These are phyloP conservation scores for Epinotia brunnichana DNA, from an alignment of 2,888 invertebrate species.

Conservation along the genomic window DNA sequence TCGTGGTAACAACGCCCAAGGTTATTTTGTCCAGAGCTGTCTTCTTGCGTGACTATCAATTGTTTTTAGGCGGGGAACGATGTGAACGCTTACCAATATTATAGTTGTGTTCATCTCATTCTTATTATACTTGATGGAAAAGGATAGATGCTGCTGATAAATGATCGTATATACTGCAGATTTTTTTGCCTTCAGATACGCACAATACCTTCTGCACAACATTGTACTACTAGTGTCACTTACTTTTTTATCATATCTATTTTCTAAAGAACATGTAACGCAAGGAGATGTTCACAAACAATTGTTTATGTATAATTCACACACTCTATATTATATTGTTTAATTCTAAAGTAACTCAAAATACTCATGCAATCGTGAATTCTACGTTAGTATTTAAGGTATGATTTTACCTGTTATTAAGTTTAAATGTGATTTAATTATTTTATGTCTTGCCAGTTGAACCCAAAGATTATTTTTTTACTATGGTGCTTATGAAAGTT, in stretches of 20 bases:
- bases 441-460: conserved; percentile 70
- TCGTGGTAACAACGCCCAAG: background rate
- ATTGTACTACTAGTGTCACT: background rate
- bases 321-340: conserved; percentile 12
- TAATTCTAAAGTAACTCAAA: conserved; percentile 49
- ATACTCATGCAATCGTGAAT: conserved; percentile 61
- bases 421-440: conserved; percentile 61
- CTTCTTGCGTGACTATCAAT: background rate
- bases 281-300: background rate
- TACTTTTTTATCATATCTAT: background rate
- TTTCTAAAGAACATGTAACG: background rate
- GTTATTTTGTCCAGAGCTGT: background rate
- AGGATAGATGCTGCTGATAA: background rate
- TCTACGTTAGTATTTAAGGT: conserved; percentile 63
- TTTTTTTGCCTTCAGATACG: background rate
- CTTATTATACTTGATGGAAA: background rate
- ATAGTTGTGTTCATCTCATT: background rate
- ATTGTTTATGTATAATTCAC: background rate
- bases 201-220: conserved; percentile 25
- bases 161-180: background rate
- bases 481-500: conserved; percentile 57
- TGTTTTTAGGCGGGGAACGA: background rate
- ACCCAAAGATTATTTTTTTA: conserved; percentile 73
- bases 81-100: background rate
- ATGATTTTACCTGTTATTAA: conserved; percentile 59